Base-by-base conservation (phyloP, 2,113 vertebrate genomes). In the Euleptes europaea region DNA sequence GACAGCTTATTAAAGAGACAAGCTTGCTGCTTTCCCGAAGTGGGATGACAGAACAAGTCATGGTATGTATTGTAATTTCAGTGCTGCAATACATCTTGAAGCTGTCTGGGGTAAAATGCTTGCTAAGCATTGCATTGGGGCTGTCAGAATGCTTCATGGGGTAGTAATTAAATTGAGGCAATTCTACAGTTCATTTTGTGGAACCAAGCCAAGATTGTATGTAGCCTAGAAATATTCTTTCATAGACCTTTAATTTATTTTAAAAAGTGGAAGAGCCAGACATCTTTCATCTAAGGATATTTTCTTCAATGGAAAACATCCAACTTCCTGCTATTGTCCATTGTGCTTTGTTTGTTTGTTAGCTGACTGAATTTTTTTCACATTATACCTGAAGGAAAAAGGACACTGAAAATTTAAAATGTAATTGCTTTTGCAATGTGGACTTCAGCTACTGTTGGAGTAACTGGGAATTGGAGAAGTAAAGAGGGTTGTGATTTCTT, bases 1-100 rank as follows among this genome's bases (percentile, higher is more conserved):
- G 93, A 92, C 89, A 95, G 90, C 90, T 95, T 93, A 92, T 96
- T 95, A 95, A 84, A 95, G 92, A 96, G 94, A 95, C 86, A 95
- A 94, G 88, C 83, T 78, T 86, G 88, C 90, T 91, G 88, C 89
- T 75, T 90, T 91, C 80, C 72, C 83, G 88, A 91, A 92, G 80
- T 66, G 84, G 78, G 91, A 93, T 95, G 94, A 93, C 92, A 95
- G 93, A 93, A 93, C 80, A 89, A 95, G 93, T 94, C 91, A 87
- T 87, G 92, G 90, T 92, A 89, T 0, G 83, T 94, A 93, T 90
- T 93, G 86, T 93, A 93, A 94, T 95, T 94, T 95, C 90, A 91
- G 82, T 80, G 84, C 81, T 92, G 85, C 87, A 84, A 82, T 92
- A 83, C 84, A 84, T 95, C 92, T 94, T 93, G 86, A 90, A 92